phyloP scores from a whole-genome alignment of 2,113 vertebrate species.

The Apodemus speciosus region DNA sequence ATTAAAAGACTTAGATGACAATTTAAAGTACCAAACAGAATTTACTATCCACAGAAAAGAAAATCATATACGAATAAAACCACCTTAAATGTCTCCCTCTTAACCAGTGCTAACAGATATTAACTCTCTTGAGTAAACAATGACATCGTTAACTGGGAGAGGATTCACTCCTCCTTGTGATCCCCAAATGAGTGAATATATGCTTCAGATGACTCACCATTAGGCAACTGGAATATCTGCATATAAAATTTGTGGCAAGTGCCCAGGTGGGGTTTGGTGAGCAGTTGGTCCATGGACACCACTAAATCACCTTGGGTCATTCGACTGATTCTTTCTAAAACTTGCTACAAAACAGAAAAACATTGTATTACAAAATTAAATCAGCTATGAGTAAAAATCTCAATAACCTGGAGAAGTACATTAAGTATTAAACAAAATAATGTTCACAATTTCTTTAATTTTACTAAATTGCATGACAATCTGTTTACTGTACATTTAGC shows the following conservation, averaged over 20 bases:
- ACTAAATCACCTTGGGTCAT: slow-evolving; percentile 99
- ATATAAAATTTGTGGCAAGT: slow-evolving; percentile 98
- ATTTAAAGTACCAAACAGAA: not conserved
- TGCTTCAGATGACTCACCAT: slow-evolving; percentile 87
- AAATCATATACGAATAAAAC: not conserved
- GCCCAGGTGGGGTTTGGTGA: slow-evolving; percentile 97
- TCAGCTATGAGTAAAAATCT: not conserved
- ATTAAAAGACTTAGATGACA: slow-evolving; percentile 11
- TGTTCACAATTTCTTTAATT: slow-evolving; percentile 31
- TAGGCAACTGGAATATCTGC: slow-evolving; percentile 94
- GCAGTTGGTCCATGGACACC: slow-evolving; percentile 98
- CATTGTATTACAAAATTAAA: slow-evolving; percentile 58
- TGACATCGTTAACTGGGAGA: not conserved
- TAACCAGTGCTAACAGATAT: not conserved
- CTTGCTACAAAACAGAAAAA: slow-evolving; percentile 90
- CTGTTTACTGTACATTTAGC: not conserved
- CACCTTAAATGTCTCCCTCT: not conserved
- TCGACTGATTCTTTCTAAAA: slow-evolving; percentile 94
- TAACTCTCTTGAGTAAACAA: not conserved
- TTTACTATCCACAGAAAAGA: not conserved
- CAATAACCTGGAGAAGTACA: slow-evolving; percentile 12
- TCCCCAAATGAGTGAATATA: not conserved
- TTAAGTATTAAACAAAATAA: not conserved
- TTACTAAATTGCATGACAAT: slow-evolving; percentile 32
- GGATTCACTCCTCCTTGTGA: slow-evolving; percentile 14